Percentiles rank a stretch among this genome's conserved stretches.
These are phyloP conservation scores for Amblyopsis hoosieri DNA, from an alignment of 2,797 vertebrate species.

Conservation along the genomic window DNA sequence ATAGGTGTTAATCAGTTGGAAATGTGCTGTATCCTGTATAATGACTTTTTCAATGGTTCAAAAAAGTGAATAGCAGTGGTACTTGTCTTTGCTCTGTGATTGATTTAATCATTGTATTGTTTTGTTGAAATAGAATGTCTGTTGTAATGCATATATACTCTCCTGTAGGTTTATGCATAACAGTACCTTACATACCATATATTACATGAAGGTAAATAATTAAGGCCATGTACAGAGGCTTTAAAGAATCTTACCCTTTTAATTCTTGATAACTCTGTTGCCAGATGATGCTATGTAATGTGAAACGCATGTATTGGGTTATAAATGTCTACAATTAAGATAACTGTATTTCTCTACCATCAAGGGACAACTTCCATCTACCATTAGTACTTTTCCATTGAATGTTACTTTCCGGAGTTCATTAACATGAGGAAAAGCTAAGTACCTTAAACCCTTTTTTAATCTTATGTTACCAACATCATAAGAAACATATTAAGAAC, in stretches of 20 bases:
- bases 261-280: no score
- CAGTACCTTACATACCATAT: slow-evolving; percentile 29
- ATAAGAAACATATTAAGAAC: background rate
- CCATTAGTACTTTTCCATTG: slow-evolving; percentile 53
- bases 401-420: slow-evolving; percentile 36
- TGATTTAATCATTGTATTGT: slow-evolving; percentile 47
- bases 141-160: slow-evolving; percentile 43
- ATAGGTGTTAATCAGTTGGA: slow-evolving; percentile 35
- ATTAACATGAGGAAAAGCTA: slow-evolving; percentile 53
- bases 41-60: slow-evolving; percentile 49
- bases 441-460: slow-evolving; percentile 33
- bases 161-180: slow-evolving; percentile 43
- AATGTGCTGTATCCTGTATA: slow-evolving; percentile 45
- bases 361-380: background rate
- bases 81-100: slow-evolving; percentile 44
- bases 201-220: slow-evolving; percentile 1
- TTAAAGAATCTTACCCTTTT: slow-evolving; percentile 14
- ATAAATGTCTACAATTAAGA: slow-evolving; percentile 38
- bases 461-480: slow-evolving; percentile 22
- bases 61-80: slow-evolving; percentile 54
- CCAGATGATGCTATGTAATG: no score
- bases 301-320: slow-evolving; percentile 20
- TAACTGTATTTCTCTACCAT: background rate
- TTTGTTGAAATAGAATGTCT: slow-evolving; percentile 42
- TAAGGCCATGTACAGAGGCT: slow-evolving; percentile 2